Percentiles rank a stretch among this genome's conserved stretches.
Conservation (phyloP, 1,140 invertebrate species). For the Macrobrachium nipponense region DNA sequence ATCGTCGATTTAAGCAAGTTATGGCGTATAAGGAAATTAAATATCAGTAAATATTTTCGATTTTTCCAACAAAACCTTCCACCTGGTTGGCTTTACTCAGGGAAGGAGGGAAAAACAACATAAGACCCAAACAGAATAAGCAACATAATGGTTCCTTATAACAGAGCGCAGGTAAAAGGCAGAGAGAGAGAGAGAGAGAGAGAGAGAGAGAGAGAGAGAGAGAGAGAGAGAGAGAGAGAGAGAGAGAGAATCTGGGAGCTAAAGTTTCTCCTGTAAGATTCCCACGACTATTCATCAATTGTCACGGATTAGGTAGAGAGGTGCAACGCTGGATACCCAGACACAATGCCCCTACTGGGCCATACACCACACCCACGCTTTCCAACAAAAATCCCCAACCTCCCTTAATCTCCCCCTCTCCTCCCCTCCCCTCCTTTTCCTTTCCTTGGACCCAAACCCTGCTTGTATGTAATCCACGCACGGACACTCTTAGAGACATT, state of each 20-base stretch:
- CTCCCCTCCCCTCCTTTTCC: neutral
- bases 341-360: slow-evolving; percentile 25
- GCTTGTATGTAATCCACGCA: neutral
- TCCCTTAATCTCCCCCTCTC: neutral
- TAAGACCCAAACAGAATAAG: no score
- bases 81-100: no score
- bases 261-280: slow-evolving; percentile 1
- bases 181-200: no score
- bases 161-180: no score
- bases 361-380: slow-evolving; percentile 3
- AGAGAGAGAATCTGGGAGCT: slow-evolving; percentile 5
- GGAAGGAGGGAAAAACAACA: no score
- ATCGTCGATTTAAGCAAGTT: no score
- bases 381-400: neutral
- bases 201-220: slow-evolving; percentile 3
- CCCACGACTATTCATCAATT: slow-evolving; percentile 44
- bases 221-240: slow-evolving; percentile 32
- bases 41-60: no score
- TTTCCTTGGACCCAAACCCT: neutral
- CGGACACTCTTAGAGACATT: neutral
- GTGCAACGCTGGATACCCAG: slow-evolving; percentile 27
- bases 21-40: no score
- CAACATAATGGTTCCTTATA: no score
- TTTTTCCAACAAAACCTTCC: no score
- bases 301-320: slow-evolving; percentile 37